Evolutionary conservation across 2,113 vertebrate species (phyloP), one percentile per base, ranked within the genome.

Genomic region (Ibidorhyncha struthersii): DNA sequence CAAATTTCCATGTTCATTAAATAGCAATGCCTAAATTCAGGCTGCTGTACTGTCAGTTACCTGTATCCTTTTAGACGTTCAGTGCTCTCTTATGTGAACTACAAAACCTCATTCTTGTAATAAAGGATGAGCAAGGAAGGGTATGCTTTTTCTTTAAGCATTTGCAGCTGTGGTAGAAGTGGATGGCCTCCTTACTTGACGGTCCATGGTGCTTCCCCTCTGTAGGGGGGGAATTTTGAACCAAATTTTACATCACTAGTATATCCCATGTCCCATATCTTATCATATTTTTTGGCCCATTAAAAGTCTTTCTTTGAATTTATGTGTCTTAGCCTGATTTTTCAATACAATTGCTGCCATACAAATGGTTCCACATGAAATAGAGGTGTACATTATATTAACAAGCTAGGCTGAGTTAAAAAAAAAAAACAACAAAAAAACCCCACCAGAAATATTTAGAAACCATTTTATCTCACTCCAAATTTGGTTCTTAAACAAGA

Each of bases 171-270:
- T 10, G 34, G 9, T 4, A 43, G n/a, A 17, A 70, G 18, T 27
- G 17, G 17, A 12, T 49, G 38, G 20, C 9, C 26, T 82, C 45
- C 29, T 50, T 15, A 45, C 18, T 4, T 13, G 0, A 38, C 26
- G n/a, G 41, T 22, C 41, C 23, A 10, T 41, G 36, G 34, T n/a
- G 17, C 6, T 56, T 55, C 18, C 8, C 3, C 8, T 40, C 65
- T 36, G 32, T 8, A n/a, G 40, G n/a, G n/a, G n/a, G n/a, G n/a
- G n/a, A n/a, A n/a, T n/a, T n/a, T n/a, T 26, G 50, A 82, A 52
- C 21, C 0, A 0, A 29, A 15, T 61, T 89, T 47, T 56, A 14
- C 0, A 1, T 32, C 12, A 36, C 17, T 61, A 26, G 8, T 29
- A 9, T 20, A 59, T 20, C 5, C 20, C 12, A 15, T 21, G 26